Percentiles rank a stretch among this genome's conserved stretches.
Conservation (phyloP, 1,140 invertebrate genomes). For the Conus ventricosus region DNA sequence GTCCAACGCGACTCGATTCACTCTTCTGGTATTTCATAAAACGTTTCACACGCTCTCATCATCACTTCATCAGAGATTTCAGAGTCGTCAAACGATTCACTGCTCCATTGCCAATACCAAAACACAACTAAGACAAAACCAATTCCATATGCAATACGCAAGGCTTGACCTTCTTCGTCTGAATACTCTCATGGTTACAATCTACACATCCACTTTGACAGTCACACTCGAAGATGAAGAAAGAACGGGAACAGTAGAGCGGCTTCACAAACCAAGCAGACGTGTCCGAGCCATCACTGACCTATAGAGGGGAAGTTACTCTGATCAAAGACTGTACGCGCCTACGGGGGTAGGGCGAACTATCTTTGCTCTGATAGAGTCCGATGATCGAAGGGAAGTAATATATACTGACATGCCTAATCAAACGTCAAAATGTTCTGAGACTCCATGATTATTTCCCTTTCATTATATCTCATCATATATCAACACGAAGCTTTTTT, state of each 20-base stretch:
- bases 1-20: conserved; percentile 57
- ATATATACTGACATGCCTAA: neutral
- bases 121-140: neutral
- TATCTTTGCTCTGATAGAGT: neutral
- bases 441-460: neutral
- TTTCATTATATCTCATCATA: neutral
- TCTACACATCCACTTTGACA: neutral
- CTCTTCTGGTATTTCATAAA: conserved; percentile 53
- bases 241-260: too few relatives aligned
- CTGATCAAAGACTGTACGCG: too few relatives aligned
- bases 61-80: conserved; percentile 22
- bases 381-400: neutral
- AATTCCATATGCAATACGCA: neutral
- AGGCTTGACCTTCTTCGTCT: conserved; percentile 8
- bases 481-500: too few relatives aligned
- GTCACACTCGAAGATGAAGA: neutral
- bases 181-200: conserved; percentile 12
- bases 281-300: neutral
- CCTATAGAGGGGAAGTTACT: neutral
- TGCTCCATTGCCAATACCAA: conserved; percentile 21
- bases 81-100: neutral
- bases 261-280: neutral
- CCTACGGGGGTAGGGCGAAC: too few relatives aligned
- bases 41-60: conserved; percentile 51
- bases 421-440: neutral